Base-by-base conservation (phyloP, 23 tunicate genomes). In the Oikopleura albicans region DNA sequence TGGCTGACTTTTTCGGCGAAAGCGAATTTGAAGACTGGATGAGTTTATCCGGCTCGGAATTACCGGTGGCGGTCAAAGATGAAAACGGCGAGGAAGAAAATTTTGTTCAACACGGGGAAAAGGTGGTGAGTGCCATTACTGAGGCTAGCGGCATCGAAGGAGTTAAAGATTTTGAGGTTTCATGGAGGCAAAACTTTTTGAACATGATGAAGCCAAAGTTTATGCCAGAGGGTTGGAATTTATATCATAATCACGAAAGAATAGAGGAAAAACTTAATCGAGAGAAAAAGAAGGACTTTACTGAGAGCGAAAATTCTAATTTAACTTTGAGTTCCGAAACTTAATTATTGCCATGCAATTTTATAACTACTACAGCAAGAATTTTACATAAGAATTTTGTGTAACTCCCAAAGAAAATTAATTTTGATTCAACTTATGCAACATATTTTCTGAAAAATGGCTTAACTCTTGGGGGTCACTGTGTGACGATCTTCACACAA, bases 151-250 rank as follows among this genome's bases (percentile, higher is more conserved):
- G 79, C 28, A 71, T 71, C 34, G 79, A 71, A 16, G 79, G 4
- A 16, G 79, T 71, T 31, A 71, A 71, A 71, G 76, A 91, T 16
- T 95, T 95, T 76, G 92, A 95, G 56, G 83, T 57, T 39, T 41
- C 85, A 31, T 95, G 99, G 99, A 75, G 99, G 31, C 85, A 87
- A 83, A 92, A 95, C 41, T 95, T 95, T 40, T 40, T 95, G 16
- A 59, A 84, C 35, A 86, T 66, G 36, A 95, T 95, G 99, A 40
- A 90, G 35, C 99, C 99, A 31, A 86, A 90, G 75, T 71, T 66
- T 56, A 40, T 95, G 79, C 99, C 99, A 35, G 39, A 75, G 36
- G 85, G 86, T 27, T 95, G 99, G 99, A 85, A 89, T 38, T 88
- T 95, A n/a, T 86, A 88, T 39, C 97, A 92, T 84, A 92, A 92